Conservation (phyloP, 2,797 vertebrate genomes). For the Atherinosoma microstoma region DNA sequence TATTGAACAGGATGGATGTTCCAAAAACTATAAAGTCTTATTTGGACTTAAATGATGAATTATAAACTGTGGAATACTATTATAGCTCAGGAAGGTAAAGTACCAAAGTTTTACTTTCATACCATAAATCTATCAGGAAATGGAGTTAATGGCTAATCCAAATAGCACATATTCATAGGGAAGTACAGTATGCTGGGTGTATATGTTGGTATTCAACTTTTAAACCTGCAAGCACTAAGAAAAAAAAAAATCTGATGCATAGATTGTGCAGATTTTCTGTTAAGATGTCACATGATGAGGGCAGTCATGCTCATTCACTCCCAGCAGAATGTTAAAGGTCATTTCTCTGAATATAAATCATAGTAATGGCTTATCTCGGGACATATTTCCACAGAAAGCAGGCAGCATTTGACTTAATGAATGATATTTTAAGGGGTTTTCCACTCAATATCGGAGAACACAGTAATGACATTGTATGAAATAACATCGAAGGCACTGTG, state of each 20-base stretch:
- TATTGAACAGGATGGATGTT: neutral
- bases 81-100: neutral
- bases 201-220: slow-evolving; percentile 7
- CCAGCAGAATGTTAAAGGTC: slow-evolving; percentile 19
- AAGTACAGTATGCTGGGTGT: neutral
- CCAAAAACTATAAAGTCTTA: no score
- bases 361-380: slow-evolving; percentile 18
- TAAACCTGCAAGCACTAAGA: slow-evolving; percentile 12
- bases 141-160: slow-evolving; percentile 54
- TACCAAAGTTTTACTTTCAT: neutral
- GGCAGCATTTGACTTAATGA: slow-evolving; percentile 14
- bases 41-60: no score
- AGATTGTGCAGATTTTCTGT: slow-evolving; percentile 6
- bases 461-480: slow-evolving; percentile 34
- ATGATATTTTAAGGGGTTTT: slow-evolving; percentile 33
- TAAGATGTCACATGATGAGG: slow-evolving; percentile 42
- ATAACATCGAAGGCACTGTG: neutral
- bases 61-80: neutral
- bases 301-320: slow-evolving; percentile 18
- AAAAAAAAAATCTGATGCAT: neutral
- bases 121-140: slow-evolving; percentile 28
- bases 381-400: slow-evolving; percentile 48
- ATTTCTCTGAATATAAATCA: slow-evolving; percentile 23
- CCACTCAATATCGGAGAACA: neutral
- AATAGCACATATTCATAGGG: slow-evolving; percentile 16